Evolutionary conservation across 2,113 vertebrate genomes (phyloP).

Genomic region (Baryphthengus martii): DNA sequence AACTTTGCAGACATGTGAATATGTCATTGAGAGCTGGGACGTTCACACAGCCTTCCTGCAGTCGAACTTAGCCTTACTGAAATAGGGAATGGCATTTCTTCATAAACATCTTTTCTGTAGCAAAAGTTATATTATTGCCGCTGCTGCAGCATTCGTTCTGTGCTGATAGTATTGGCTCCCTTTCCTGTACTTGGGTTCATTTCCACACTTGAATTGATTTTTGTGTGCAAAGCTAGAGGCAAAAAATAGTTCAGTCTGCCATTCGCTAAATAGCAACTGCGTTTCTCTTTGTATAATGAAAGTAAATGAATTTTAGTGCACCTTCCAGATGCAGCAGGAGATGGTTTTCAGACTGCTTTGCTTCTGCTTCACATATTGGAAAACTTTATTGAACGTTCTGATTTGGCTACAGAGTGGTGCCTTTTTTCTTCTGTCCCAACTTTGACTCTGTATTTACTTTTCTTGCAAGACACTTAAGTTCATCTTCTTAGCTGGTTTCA

Average conservation of each 20-base stretch:
- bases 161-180: not conserved
- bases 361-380: not conserved
- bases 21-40: not conserved
- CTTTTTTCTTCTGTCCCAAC: not conserved
- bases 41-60: not conserved
- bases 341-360: not conserved
- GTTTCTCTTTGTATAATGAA: not conserved
- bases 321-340: not conserved
- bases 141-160: not conserved
- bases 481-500: not conserved
- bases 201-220: not conserved
- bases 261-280: not conserved
- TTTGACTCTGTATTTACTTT: not conserved
- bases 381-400: not conserved
- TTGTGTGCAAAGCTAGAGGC: not conserved
- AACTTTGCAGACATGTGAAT: constrained; percentile 70
- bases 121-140: not conserved
- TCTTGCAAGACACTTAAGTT: not conserved
- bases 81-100: not conserved
- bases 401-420: not conserved
- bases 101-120: not conserved
- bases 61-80: not conserved
- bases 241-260: not conserved
- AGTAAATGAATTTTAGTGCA: not conserved
- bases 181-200: not conserved